Base-by-base conservation (phyloP, 2,888 invertebrate species). In the Aphodius sticticus region DNA sequence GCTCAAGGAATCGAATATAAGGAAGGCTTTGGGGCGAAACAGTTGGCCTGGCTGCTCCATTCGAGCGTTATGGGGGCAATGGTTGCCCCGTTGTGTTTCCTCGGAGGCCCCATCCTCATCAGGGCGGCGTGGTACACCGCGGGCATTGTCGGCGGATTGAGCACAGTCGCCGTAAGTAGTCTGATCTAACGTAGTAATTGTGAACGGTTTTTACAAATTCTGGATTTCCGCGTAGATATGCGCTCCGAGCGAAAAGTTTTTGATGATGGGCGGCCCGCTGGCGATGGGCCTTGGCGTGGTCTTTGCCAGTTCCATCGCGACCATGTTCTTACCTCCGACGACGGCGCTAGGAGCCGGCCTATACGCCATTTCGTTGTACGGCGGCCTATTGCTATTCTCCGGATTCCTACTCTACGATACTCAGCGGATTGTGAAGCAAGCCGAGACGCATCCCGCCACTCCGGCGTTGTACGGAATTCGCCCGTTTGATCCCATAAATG, bases 221-320 rank as follows among this genome's bases (percentile, higher is more conserved):
- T 76, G 69, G 26, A 35, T 82, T 76, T 80, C 82, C 53, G 26
- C 26, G 3, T 78, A 89, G 89, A 87, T 96, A 76, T 99, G 98
- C 90, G 99, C 99, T 3, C 99, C 99, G 1, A 98, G 96, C 87
- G 99, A 99, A 84, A 97, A 97, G 88, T 99, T 99, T 90, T 91
- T 99, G 76, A 95, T 94, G 87, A 96, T 98, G 96, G 97, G 97
- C 79, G 99, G 97, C 6, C 98, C 99, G 0, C 91, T 99, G 69
- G 98, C 97, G 1, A 96, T 99, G 92, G 99, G 99, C 6, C 91
- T 99, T 26, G 99, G 99, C 74, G 95, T 97, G 6, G 98, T 99
- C 6, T 97, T 99, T 88, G 97, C 95, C 26, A 96, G 99, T 14
- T 97, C 97, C 0, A 87, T 99, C 79, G 99, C 97, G 87, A 92